Percentiles rank a stretch among this genome's conserved stretches.
Evolutionary conservation across 1,140 invertebrate species (phyloP).

Genomic region (Potamilus streckersoni): DNA sequence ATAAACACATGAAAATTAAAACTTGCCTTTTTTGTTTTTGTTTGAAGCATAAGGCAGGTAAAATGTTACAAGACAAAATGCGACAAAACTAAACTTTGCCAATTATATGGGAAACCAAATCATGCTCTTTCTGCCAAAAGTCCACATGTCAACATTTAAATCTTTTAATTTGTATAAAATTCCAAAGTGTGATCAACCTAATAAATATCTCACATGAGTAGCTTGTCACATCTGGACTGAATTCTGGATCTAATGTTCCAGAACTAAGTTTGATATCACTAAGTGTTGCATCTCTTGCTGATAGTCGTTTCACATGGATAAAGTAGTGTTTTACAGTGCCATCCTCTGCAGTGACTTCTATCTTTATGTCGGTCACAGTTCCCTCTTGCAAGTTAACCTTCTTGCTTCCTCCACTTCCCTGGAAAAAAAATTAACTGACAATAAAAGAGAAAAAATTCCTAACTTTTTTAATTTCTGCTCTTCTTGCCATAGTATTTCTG

Average conservation of each 20-base stretch:
- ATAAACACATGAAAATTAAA: too few species aligned
- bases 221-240: constrained; percentile 42
- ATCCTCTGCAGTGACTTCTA: constrained; percentile 67
- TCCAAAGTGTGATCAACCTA: not conserved
- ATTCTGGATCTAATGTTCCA: constrained; percentile 56
- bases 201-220: constrained; percentile 55
- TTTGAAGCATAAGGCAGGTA: too few species aligned
- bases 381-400: constrained; percentile 60
- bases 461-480: too few species aligned
- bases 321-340: constrained; percentile 60
- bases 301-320: constrained; percentile 60
- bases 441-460: too few species aligned
- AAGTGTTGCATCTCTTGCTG: constrained; percentile 63
- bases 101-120: too few species aligned
- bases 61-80: too few species aligned
- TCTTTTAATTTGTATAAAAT: too few species aligned
- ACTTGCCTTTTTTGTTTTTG: too few species aligned
- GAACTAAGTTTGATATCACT: constrained; percentile 45
- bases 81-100: too few species aligned
- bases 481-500: too few species aligned
- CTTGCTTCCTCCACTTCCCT: constrained; percentile 62
- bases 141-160: too few species aligned
- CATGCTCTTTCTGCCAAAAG: too few species aligned
- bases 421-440: constrained; percentile 7
- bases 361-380: constrained; percentile 59